Evolutionary conservation across 92 coral and sea anemone genomes (phyloP), one percentile per base, ranked within the genome.

Genomic region (Desmophyllum pertusum): DNA sequence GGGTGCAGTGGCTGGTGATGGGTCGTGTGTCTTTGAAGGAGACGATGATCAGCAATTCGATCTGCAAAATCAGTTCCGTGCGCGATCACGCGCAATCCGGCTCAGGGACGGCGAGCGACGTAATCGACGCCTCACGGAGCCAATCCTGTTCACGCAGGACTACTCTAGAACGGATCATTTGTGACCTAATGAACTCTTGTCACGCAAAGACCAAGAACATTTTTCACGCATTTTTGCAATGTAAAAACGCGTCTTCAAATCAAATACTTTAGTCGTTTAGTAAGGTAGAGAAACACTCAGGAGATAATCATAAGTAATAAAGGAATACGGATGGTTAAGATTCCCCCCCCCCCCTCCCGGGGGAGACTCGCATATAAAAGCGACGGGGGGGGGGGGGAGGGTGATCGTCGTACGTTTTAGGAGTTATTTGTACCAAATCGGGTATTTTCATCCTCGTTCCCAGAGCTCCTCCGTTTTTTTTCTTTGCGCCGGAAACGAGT

Each of bases 61-160:
- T n/a, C n/a, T n/a, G n/a, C n/a, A 59, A 15, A 62, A 21, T 1
- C 36, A 42, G 10, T 71, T 82, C 46, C 86, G 86, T 25, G 23
- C 71, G 1, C 79, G 86, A 2, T 25, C 79, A 18, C 79, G 64
- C 43, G 70, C 71, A 40, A 41, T 82, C 41, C 55, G 52, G 15
- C 72, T 62, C 15, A 72, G 46, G 38, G 59, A 68, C 6, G 84
- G 84, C 25, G 84, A 80, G 51, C 18, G 76, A 40, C 79, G 79
- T 37, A 70, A 80, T 18, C 86, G 86, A 13, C 79, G 86, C 6
- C 71, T 37, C 4, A 82, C 86, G 15, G 86, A 82, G 40, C 86
- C 86, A 31, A 36, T 37, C n/a, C 1, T 82, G 61, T 71, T 53
- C 52, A 42, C 19, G 2, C 65, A 67, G 48, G 76, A 64, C 77